Percentiles rank a stretch among this genome's conserved stretches.
These are phyloP conservation scores for Strongylocentrotus purpuratus DNA, from an alignment of 35 echinoderm and acorn worm genomes.

Conservation along the genomic window DNA sequence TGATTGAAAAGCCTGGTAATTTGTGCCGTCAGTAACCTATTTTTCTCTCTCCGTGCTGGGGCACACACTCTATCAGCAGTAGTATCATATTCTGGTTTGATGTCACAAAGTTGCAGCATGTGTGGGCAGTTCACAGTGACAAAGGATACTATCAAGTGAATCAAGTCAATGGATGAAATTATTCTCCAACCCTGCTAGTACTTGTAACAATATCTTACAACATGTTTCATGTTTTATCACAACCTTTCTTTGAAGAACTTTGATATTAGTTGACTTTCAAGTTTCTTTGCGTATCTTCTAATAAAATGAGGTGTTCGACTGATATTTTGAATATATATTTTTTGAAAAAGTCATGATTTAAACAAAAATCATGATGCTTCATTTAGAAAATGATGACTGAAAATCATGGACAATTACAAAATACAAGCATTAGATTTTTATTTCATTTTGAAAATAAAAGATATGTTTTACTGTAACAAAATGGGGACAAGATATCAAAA, in stretches of 20 bases:
- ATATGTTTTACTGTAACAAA: too few species aligned
- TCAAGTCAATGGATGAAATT: neutral
- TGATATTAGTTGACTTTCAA: too few species aligned
- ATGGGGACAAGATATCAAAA: too few species aligned
- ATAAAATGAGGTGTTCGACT: too few species aligned
- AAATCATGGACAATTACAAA: too few species aligned
- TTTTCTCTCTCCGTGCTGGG: slow-evolving; percentile 3
- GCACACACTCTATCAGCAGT: neutral
- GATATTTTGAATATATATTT: too few species aligned
- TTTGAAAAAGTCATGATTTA: too few species aligned
- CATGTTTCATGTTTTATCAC: neutral
- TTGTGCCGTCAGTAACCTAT: neutral
- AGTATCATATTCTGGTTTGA: slow-evolving; percentile 9
- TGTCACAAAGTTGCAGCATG: neutral
- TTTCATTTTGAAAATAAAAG: too few species aligned
- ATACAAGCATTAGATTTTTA: too few species aligned
- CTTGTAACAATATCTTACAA: neutral
- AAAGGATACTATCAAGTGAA: neutral
- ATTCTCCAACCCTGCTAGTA: neutral
- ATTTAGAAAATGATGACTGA: too few species aligned
- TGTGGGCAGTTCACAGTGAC: slow-evolving; percentile 17
- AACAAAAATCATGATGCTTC: too few species aligned
- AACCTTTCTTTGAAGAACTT: neutral
- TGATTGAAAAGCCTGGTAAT: slow-evolving; percentile 22
- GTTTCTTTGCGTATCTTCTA: too few species aligned